A percentile compares a stretch with the other conserved stretches of the same genome.
phyloP scores from a whole-genome alignment of 2,888 invertebrate species.

The Agriotes lineatus region DNA sequence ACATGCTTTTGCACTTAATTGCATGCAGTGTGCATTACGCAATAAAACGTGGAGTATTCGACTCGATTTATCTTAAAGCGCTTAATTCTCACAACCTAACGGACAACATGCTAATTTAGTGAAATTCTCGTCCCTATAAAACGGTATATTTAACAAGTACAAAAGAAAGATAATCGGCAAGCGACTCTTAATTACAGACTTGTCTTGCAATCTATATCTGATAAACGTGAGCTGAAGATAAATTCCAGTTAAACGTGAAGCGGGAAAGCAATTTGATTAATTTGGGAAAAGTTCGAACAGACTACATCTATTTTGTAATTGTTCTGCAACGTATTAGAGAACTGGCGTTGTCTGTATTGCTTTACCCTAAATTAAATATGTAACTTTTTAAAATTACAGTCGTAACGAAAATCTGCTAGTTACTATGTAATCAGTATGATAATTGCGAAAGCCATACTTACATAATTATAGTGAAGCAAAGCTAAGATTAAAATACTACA shows the following conservation, averaged over 20 bases:
- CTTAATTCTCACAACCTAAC: conserved; percentile 4
- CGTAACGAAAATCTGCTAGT: too few species aligned
- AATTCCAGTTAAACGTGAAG: conserved; percentile 22
- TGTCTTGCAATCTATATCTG: conserved; percentile 36
- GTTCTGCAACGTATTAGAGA: not conserved
- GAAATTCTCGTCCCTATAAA: conserved; percentile 27
- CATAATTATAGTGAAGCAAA: too few species aligned
- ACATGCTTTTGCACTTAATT: not conserved
- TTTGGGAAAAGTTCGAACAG: conserved; percentile 6
- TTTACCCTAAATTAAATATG: too few species aligned
- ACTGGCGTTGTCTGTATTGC: too few species aligned
- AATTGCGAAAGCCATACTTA: too few species aligned
- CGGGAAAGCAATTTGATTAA: conserved; percentile 29
- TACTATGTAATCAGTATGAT: too few species aligned
- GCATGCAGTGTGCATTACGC: not conserved
- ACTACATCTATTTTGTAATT: conserved; percentile 7
- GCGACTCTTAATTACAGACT: conserved; percentile 36
- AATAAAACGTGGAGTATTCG: not conserved
- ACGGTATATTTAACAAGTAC: conserved; percentile 36
- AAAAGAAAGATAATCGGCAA: conserved; percentile 33
- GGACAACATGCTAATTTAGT: conserved; percentile 23
- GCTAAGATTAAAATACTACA: too few species aligned
- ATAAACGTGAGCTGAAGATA: conserved; percentile 38
- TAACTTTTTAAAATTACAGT: too few species aligned
- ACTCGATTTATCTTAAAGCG: not conserved